phyloP scores from a whole-genome alignment of 2,797 vertebrate genomes.

The Cryptoprocta ferox region DNA sequence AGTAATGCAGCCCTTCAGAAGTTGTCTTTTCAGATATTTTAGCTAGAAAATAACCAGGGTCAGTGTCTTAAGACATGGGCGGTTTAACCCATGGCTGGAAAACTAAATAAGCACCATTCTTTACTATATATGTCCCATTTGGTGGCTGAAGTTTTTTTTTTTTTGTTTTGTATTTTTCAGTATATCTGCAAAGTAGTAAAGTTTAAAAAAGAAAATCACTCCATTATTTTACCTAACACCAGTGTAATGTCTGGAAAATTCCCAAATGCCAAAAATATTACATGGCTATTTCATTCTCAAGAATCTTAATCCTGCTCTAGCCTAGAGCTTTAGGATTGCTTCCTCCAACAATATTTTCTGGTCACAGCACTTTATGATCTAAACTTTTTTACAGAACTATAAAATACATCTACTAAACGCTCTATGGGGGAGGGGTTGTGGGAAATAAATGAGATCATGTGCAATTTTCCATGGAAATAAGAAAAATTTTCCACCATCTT shows the following conservation, averaged over 20 bases:
- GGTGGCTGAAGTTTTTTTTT: not conserved
- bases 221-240: not conserved
- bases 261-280: conserved; percentile 51
- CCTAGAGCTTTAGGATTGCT: conserved; percentile 10
- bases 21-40: not conserved
- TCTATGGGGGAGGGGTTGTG: accelerated
- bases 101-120: not conserved
- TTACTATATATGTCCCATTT: not conserved
- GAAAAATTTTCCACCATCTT: not conserved
- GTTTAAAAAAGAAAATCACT: not conserved
- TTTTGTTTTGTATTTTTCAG: not conserved
- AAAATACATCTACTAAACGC: not conserved
- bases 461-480: not conserved
- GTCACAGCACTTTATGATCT: not conserved
- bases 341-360: conserved; percentile 38
- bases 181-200: not conserved
- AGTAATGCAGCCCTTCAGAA: not conserved
- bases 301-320: conserved; percentile 24
- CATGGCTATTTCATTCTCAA: conserved; percentile 40
- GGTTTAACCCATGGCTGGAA: not conserved
- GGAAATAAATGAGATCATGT: not conserved
- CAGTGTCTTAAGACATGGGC: not conserved
- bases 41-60: not conserved
- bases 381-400: not conserved
- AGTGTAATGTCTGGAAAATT: not conserved